A percentile compares a stretch with the other conserved stretches of the same genome.
Evolutionary conservation across 2,797 vertebrate genomes (phyloP).

Genomic region (Adelosebastes latens): DNA sequence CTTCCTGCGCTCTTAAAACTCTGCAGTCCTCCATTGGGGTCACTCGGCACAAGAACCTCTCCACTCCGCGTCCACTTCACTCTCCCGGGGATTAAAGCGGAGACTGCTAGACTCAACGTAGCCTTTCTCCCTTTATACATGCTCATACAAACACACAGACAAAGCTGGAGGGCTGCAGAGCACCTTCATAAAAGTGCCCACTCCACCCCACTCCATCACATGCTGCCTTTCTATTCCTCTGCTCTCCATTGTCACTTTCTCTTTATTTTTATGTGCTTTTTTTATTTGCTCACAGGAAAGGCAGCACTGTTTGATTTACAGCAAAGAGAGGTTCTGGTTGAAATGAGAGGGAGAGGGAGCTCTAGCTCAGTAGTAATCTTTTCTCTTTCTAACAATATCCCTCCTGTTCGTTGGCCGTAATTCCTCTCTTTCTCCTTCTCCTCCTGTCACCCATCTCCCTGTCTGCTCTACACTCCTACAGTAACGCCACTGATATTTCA

Average conservation of each 20-base stretch:
- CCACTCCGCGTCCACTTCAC: constrained; percentile 44
- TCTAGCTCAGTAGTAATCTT: constrained; percentile 25
- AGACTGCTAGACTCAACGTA: constrained; percentile 51
- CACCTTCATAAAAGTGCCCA: constrained; percentile 29
- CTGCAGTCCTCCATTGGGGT: constrained; percentile 37
- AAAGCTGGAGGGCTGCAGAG: constrained; percentile 19
- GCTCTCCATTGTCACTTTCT: constrained; percentile 29
- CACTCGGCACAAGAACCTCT: constrained; percentile 47
- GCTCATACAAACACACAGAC: background rate
- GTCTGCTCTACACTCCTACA: constrained; percentile 19
- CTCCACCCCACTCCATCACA: constrained; percentile 12
- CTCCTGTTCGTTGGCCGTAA: constrained; percentile 9
- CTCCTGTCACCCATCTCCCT: background rate
- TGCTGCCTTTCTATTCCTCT: constrained; percentile 13
- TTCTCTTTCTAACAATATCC: constrained; percentile 30
- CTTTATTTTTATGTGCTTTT: constrained; percentile 18
- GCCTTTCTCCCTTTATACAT: constrained; percentile 10
- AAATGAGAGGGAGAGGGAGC: constrained; percentile 28
- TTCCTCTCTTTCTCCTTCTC: constrained; percentile 8
- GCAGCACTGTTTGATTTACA: constrained; percentile 29
- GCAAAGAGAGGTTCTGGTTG: constrained; percentile 17
- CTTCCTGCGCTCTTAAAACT: constrained; percentile 65
- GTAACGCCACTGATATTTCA: constrained; percentile 32
- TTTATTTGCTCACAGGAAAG: constrained; percentile 30
- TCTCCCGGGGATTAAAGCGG: constrained; percentile 61